These are phyloP conservation scores for Minunthozetes semirufus DNA, from an alignment of 2,888 invertebrate genomes.

Conservation along the genomic window DNA sequence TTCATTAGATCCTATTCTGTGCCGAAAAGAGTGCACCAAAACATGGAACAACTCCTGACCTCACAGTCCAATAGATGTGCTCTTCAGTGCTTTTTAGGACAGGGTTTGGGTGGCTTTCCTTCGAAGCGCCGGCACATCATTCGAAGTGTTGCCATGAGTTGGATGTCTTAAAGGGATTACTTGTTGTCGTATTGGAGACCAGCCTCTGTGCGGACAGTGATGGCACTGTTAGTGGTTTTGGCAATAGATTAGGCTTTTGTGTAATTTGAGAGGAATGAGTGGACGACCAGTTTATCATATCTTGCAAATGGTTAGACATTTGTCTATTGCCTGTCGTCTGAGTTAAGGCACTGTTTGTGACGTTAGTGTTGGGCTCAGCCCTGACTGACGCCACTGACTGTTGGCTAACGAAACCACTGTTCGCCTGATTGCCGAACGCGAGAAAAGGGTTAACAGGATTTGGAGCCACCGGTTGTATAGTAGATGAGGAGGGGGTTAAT, in stretches of 20 bases:
- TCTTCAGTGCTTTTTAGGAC: too few relatives aligned
- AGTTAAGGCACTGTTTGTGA: slow-evolving; percentile 1
- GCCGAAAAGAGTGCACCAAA: too few relatives aligned
- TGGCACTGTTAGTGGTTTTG: not conserved
- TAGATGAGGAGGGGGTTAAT: not conserved
- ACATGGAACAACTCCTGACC: too few relatives aligned
- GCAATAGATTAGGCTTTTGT: slow-evolving; percentile 8
- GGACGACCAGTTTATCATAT: slow-evolving; percentile 20
- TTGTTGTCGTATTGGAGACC: not conserved
- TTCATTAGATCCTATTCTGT: too few relatives aligned
- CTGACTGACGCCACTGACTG: not conserved
- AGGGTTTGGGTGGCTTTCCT: too few relatives aligned
- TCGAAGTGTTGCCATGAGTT: slow-evolving; percentile 23
- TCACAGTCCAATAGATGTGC: too few relatives aligned
- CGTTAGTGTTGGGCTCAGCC: not conserved
- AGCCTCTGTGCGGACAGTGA: not conserved
- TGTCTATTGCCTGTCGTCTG: not conserved
- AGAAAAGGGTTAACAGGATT: slow-evolving; percentile 11
- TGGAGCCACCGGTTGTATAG: not conserved
- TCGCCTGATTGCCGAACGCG: not conserved
- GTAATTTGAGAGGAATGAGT: slow-evolving; percentile 6
- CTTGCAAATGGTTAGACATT: not conserved
- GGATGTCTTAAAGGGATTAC: slow-evolving; percentile 10
- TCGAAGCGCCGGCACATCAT: not conserved
- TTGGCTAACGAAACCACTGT: not conserved